Conservation (phyloP, 2,888 invertebrate species). For the Molorchus minor region DNA sequence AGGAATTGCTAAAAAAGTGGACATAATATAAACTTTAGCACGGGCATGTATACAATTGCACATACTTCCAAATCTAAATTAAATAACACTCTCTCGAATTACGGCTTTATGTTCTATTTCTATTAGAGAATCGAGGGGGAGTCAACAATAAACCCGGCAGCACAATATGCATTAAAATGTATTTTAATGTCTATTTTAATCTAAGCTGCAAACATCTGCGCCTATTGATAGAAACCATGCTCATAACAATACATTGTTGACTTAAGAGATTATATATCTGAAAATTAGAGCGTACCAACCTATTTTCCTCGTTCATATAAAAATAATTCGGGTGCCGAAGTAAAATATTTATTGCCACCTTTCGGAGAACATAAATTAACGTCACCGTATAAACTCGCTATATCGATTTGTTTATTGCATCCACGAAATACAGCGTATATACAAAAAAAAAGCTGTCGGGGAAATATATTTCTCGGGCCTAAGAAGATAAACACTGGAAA, state of each 20-base stretch:
- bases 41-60: slow-evolving; percentile 23
- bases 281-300: slow-evolving; percentile 41
- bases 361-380: slow-evolving; percentile 46
- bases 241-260: slow-evolving; percentile 47
- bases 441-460: slow-evolving; percentile 3
- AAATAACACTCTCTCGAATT: slow-evolving; percentile 27
- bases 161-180: slow-evolving; percentile 39
- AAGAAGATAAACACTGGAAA: slow-evolving; percentile 10
- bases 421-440: slow-evolving; percentile 5
- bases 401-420: slow-evolving; percentile 39
- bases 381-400: slow-evolving; percentile 40
- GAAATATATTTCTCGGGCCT: slow-evolving; percentile 10
- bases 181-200: slow-evolving; percentile 51
- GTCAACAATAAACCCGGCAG: slow-evolving; percentile 28
- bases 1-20: no score
- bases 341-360: slow-evolving; percentile 45
- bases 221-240: slow-evolving; percentile 48
- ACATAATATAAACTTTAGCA: no score
- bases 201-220: slow-evolving; percentile 49
- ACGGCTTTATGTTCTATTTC: slow-evolving; percentile 28
- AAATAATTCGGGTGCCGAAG: slow-evolving; percentile 46
- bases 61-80: not conserved
- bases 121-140: slow-evolving; percentile 32
- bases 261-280: slow-evolving; percentile 46
- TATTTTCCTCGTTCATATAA: slow-evolving; percentile 49